Conservation (phyloP, 2,113 vertebrate genomes). For the Propithecus coquereli region DNA sequence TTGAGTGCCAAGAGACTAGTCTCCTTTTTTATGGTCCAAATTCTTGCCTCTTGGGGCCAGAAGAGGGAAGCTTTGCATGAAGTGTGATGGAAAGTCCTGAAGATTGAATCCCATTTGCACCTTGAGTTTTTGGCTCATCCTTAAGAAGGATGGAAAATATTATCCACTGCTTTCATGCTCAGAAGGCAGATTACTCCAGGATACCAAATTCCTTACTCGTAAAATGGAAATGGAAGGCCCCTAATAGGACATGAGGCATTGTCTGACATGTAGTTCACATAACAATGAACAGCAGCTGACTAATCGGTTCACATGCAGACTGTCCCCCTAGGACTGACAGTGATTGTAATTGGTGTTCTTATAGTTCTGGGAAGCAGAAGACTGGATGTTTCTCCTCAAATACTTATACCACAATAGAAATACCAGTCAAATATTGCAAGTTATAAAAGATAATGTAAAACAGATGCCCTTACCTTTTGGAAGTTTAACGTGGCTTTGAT, state of each 20-base stretch:
- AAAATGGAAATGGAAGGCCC: constrained; percentile 7
- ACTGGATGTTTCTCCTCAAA: constrained; percentile 35
- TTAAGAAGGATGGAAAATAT: constrained; percentile 38
- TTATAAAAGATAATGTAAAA: constrained; percentile 80
- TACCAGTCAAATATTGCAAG: constrained; percentile 68
- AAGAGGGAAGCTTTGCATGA: background rate
- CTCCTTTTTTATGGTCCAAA: background rate
- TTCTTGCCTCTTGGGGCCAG: background rate
- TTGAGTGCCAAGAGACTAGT: background rate
- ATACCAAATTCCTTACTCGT: constrained; percentile 32
- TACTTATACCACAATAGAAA: constrained; percentile 66
- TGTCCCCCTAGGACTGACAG: constrained; percentile 55
- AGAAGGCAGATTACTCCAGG: constrained; percentile 6
- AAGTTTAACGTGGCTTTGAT: constrained; percentile 53
- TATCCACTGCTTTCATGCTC: constrained; percentile 21
- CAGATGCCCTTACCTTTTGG: constrained; percentile 73
- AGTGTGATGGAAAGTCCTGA: background rate
- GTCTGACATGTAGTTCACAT: background rate
- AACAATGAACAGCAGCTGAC: constrained; percentile 52
- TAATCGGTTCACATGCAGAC: constrained; percentile 68
- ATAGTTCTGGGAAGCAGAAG: constrained; percentile 64
- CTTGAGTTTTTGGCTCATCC: constrained; percentile 34
- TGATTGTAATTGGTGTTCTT: constrained; percentile 24
- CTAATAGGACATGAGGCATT: constrained; percentile 13
- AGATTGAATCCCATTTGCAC: constrained; percentile 33